Base-by-base conservation (phyloP, 2,113 vertebrate genomes). In the Fulica atra region DNA sequence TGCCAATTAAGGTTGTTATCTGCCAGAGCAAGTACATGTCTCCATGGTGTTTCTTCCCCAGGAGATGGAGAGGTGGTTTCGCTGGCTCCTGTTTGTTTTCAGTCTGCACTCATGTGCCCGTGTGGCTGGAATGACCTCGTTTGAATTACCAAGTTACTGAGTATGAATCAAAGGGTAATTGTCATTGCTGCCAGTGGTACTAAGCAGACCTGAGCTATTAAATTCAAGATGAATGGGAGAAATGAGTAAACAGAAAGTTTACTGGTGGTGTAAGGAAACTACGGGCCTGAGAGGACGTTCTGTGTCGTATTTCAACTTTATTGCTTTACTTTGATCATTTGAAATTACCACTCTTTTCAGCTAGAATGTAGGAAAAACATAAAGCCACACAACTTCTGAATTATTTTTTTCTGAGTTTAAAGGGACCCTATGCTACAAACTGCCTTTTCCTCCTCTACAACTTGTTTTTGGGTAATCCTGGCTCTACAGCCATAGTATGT, bases 211-310 rank as follows among this genome's bases (percentile, higher is more conserved):
- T 92, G 66, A 93, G 61, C 93, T 76, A 88, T 85, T 94, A 95
- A 95, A 97, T 94, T 88, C 85, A 92, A 94, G 87, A 84, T 89
- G 89, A 96, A 92, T 93, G 86, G 61, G 53, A 90, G 80, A 97
- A 97, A 90, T 72, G 76, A 86, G 86, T 96, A 96, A 96, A 92
- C 88, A 95, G 79, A 96, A 94, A 96, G 93, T 96, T 95, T 92
- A 91, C 80, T 86, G 72, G 65, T 86, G 72, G 65, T 88, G 3
- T 72, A 81, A 74, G 61, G 44, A 88, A 95, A 88, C 92, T 93
- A 64, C n/a, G 81, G 65, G 56, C 57, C 69, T 61, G 61, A 72
- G 64, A 92, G 19, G 51, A 93, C 81, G 48, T 70, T 92, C 72
- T 84, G 2, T 53, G 26, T 81, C 92, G 69, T 84, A 86, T 88